Base-by-base conservation (phyloP, 2,113 vertebrate species). In the Clinocottus analis region DNA sequence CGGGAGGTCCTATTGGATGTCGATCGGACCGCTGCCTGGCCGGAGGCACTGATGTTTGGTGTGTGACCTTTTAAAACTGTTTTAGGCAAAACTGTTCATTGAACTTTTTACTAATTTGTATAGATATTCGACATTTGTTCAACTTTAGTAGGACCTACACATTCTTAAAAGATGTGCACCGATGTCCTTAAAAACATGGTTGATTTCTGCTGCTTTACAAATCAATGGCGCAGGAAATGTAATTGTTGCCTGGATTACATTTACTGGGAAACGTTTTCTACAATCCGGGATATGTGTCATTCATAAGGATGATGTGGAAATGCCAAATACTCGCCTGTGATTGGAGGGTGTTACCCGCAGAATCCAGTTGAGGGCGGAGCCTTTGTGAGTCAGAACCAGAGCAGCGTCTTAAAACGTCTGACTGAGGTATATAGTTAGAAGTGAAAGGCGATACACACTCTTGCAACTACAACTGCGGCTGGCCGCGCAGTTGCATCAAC, bases 11-110 rank as follows among this genome's bases (percentile, higher is more conserved):
- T 41, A 74, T 47, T 80, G 9, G 53, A 75, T 62, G 77, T 81
- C 19, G 19, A 21, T 39, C 39, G 53, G 23, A 35, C 33, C 13
- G 12, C n/a, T 13, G 23, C 49, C 41, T 56, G 41, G 39, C 14
- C 43, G 35, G 64, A 61, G 39, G 21, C 33, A 31, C 14, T 19
- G 7, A 41, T 74, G 58, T 49, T 78, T 58, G 63, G 25, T 60
- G 49, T 70, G 33, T 74, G 68, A 70, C 77, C 83, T 85, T 79
- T 85, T 19, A 64, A 25, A 49, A 72, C 9, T 66, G 7, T 35
- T 29, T 27, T 70, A 10, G 21, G 29, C 25, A 64, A 13, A 49
- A 72, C 6, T 66, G 5, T 33, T 27, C 33, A 71, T 55, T 70
- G 33, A 65, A 27, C 41, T 45, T 60, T 61, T 45, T 2, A 56